Evolutionary conservation across 2,113 vertebrate genomes (phyloP).

Genomic region (Leptobrachium leishanense): DNA sequence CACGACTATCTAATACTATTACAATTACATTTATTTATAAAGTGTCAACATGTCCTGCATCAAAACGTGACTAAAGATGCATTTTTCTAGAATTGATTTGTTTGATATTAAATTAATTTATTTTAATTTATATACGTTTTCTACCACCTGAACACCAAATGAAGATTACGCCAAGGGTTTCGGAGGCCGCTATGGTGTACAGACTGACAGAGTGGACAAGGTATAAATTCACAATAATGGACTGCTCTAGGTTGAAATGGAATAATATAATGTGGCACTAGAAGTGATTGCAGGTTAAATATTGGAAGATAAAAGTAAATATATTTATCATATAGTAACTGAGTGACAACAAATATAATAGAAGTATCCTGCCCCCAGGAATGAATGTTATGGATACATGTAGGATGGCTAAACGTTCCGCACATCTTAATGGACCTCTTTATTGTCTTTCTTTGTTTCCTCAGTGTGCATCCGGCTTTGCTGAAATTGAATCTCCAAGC

Average conservation of each 20-base stretch:
- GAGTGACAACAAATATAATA: no score
- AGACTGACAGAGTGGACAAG: conserved; percentile 90
- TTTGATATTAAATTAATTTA: not conserved
- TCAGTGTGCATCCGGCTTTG: conserved; percentile 40
- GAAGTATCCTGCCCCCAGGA: no score
- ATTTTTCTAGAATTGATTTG: not conserved
- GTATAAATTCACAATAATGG: conserved; percentile 58
- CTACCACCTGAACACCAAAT: not conserved
- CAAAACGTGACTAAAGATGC: not conserved
- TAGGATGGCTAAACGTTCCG: no score
- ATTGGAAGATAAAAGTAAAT: no score
- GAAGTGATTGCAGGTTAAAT: no score
- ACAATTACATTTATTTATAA: no score
- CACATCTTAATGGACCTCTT: not conserved
- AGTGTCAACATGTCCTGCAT: no score
- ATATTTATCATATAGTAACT: no score
- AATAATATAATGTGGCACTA: no score
- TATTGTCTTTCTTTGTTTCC: not conserved
- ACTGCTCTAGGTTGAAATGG: not conserved
- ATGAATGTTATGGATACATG: no score
- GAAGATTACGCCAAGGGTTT: conserved; percentile 91
- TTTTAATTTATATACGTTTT: not conserved
- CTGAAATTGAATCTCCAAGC: conserved; percentile 43
- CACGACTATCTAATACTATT: no score
- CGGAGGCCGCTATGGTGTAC: conserved; percentile 86